A percentile compares a stretch with the other conserved stretches of the same genome.
These are phyloP conservation scores for Selene dorsalis DNA, from an alignment of 2,797 vertebrate genomes.

Conservation along the genomic window DNA sequence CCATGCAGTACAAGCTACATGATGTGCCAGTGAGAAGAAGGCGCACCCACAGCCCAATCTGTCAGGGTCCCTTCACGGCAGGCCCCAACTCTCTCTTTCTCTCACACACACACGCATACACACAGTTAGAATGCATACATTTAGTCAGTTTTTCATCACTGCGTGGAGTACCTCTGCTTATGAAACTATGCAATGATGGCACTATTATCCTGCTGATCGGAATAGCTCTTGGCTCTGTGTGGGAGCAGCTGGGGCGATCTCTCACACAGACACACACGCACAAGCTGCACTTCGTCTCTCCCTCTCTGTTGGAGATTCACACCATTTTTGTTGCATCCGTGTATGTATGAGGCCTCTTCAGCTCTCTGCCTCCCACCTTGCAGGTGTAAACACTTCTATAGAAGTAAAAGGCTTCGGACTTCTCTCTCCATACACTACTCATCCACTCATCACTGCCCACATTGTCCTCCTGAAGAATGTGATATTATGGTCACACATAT, in stretches of 20 bases:
- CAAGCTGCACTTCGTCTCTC: conserved; percentile 8
- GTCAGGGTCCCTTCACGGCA: conserved; percentile 50
- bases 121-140: conserved; percentile 63
- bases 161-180: conserved; percentile 49
- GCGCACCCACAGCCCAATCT: conserved; percentile 50
- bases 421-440: conserved; percentile 62
- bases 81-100: conserved; percentile 10
- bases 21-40: conserved; percentile 47
- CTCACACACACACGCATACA: conserved; percentile 12
- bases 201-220: conserved; percentile 77
- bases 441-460: conserved; percentile 59
- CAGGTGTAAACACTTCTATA: conserved; percentile 77
- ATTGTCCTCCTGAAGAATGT: conserved; percentile 47
- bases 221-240: conserved; percentile 72
- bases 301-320: conserved; percentile 54
- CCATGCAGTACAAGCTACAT: conserved; percentile 28
- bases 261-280: conserved; percentile 4
- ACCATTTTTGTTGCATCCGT: conserved; percentile 63
- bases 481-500: conserved; percentile 58
- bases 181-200: conserved; percentile 68
- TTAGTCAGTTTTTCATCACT: conserved; percentile 57
- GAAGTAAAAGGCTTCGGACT: conserved; percentile 65
- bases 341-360: conserved; percentile 68
- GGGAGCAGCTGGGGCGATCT: conserved; percentile 74
- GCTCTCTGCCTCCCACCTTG: conserved; percentile 69